A percentile compares a stretch with the other conserved stretches of the same genome.
Evolutionary conservation across 2,888 invertebrate genomes (phyloP).

Genomic region (Cenopis cana): DNA sequence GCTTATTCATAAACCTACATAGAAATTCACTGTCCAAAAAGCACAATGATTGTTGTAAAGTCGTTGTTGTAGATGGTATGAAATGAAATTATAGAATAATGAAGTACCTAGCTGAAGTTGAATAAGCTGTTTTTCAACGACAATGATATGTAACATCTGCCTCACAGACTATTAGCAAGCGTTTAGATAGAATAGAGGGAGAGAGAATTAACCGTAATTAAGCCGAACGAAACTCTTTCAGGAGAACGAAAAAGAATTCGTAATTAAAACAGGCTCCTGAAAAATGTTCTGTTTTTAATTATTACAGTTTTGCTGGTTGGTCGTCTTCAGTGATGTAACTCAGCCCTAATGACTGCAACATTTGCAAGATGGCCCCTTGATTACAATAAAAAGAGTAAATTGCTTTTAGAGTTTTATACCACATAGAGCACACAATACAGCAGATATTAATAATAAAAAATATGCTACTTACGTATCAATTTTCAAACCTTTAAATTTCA

Average conservation of each 20-base stretch:
- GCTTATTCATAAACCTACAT: no score
- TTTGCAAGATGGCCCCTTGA: constrained; percentile 1
- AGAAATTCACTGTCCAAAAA: no score
- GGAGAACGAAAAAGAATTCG: constrained; percentile 67
- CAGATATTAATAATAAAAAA: no score
- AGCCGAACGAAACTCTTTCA: constrained; percentile 70
- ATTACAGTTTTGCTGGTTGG: constrained; percentile 59
- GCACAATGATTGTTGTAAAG: no score
- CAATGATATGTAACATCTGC: background rate
- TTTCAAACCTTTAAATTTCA: no score
- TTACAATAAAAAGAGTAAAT: background rate
- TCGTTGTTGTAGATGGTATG: no score
- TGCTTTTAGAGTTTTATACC: background rate
- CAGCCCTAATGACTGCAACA: constrained; percentile 49
- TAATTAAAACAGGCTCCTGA: constrained; percentile 72
- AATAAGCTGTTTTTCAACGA: background rate
- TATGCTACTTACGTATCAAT: no score
- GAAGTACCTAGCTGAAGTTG: no score
- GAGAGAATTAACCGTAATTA: constrained; percentile 72
- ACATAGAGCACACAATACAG: no score
- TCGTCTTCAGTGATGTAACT: constrained; percentile 52
- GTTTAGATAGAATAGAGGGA: constrained; percentile 63
- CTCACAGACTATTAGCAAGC: constrained; percentile 48
- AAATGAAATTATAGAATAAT: no score
- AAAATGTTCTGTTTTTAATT: constrained; percentile 74